Percentiles rank a stretch among this genome's conserved stretches.
Conservation (phyloP, 2,888 invertebrate species). For the Petrolisthes cinctipes region DNA sequence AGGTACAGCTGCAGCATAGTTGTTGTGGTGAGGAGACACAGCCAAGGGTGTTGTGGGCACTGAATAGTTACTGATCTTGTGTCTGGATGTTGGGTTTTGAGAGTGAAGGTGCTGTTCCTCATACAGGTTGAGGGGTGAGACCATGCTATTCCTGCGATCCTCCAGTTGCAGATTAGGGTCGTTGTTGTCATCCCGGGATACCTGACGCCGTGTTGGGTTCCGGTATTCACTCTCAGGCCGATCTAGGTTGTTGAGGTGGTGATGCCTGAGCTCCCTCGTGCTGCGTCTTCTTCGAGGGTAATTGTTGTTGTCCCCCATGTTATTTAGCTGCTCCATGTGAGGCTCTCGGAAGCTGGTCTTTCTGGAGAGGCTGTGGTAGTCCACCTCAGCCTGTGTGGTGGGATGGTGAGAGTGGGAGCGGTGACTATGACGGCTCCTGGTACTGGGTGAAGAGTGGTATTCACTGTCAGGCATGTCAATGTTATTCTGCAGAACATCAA, state of each 20-base stretch:
- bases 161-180: conserved; percentile 19
- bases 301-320: conserved; percentile 9
- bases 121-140: conserved; percentile 24
- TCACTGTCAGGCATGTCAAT: conserved; percentile 33
- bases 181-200: conserved; percentile 47
- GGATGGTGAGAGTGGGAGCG: neutral
- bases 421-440: conserved; percentile 1
- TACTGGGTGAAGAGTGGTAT: conserved; percentile 12
- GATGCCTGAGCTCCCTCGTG: neutral
- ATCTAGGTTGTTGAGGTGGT: conserved; percentile 47
- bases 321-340: conserved; percentile 24
- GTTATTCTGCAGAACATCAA: conserved; percentile 35
- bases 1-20: conserved; percentile 14
- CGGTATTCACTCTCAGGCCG: conserved; percentile 31
- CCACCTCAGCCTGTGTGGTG: conserved; percentile 17
- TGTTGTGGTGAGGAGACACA: conserved; percentile 18
- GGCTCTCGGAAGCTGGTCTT: conserved; percentile 28
- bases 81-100: conserved; percentile 27
- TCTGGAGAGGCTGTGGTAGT: conserved; percentile 36
- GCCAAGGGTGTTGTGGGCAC: conserved; percentile 2
- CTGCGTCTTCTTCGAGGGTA: neutral
- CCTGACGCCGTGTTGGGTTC: conserved; percentile 14
- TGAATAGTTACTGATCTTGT: conserved; percentile 36
- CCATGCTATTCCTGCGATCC: conserved; percentile 1
- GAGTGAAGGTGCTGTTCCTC: conserved; percentile 21